A percentile compares a stretch with the other conserved stretches of the same genome.
Evolutionary conservation across 2,113 vertebrate species (phyloP).

Genomic region (Eolophus roseicapilla): DNA sequence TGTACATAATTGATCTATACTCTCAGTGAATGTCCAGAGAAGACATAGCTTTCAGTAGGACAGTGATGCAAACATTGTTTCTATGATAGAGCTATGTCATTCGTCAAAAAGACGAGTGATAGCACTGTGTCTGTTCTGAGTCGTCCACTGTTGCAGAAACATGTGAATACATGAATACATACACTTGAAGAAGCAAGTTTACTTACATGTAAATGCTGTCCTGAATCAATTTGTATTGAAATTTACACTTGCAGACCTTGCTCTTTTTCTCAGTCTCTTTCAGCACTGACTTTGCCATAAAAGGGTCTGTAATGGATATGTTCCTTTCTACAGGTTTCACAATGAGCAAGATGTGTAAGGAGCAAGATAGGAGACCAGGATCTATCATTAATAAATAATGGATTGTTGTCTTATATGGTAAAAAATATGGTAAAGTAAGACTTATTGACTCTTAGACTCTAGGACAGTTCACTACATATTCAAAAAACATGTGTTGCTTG

Average conservation of each 20-base stretch:
- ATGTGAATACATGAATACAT: background rate
- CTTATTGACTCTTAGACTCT: background rate
- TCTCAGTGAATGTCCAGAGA: background rate
- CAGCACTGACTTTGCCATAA: background rate
- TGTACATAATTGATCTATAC: background rate
- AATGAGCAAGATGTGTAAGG: background rate
- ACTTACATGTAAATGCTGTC: background rate
- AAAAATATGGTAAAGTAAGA: background rate
- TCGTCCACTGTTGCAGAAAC: background rate
- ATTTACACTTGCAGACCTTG: background rate
- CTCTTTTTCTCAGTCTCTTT: background rate
- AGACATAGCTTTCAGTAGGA: background rate
- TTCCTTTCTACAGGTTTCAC: background rate
- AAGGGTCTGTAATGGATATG: background rate
- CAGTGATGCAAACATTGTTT: background rate
- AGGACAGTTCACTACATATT: background rate
- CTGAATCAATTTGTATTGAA: background rate
- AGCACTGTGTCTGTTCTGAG: background rate
- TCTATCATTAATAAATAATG: background rate
- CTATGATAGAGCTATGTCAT: background rate
- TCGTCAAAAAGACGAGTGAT: background rate
- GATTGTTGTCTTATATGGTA: background rate
- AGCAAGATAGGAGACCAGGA: background rate
- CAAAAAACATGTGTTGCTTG: background rate
- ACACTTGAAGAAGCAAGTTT: background rate